Conservation (phyloP, 2,888 invertebrate species). For the Dryobota labecula region DNA sequence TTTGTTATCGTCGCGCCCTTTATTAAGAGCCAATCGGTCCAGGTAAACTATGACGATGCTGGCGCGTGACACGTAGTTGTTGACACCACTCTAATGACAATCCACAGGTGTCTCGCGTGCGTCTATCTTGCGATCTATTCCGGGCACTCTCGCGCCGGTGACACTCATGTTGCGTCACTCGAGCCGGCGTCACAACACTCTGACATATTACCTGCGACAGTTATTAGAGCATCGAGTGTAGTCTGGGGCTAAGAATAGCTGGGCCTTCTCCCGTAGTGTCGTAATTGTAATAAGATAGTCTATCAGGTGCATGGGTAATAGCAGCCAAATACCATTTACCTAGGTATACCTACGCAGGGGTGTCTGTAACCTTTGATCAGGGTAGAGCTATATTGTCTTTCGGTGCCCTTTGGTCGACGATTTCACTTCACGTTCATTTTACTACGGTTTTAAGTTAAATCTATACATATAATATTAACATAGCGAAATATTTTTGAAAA, state of each 20-base stretch:
- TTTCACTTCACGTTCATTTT: too few species aligned
- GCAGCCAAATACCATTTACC: not conserved
- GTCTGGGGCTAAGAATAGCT: slow-evolving; percentile 47
- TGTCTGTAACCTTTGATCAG: too few species aligned
- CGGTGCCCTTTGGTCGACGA: too few species aligned
- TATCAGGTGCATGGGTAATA: slow-evolving; percentile 6
- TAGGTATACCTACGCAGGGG: not conserved
- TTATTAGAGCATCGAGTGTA: slow-evolving; percentile 50
- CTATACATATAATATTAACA: too few species aligned
- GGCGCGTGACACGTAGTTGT: slow-evolving; percentile 28
- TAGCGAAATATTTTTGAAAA: too few species aligned
- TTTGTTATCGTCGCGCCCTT: too few species aligned
- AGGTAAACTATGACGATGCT: slow-evolving; percentile 4
- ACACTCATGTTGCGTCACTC: slow-evolving; percentile 76
- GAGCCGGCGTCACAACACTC: slow-evolving; percentile 48
- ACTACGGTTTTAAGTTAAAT: too few species aligned
- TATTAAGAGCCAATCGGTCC: not conserved
- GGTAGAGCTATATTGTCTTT: too few species aligned
- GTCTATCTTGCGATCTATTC: slow-evolving; percentile 79
- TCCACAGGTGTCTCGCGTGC: slow-evolving; percentile 82
- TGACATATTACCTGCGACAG: slow-evolving; percentile 58
- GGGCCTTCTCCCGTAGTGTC: slow-evolving; percentile 8
- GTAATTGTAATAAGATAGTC: slow-evolving; percentile 38
- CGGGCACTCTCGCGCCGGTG: slow-evolving; percentile 62
- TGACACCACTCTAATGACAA: slow-evolving; percentile 51